Evolutionary conservation across 2,888 invertebrate species (phyloP), one percentile per base, ranked within the genome.

Genomic region (Odontomyia ornata): DNA sequence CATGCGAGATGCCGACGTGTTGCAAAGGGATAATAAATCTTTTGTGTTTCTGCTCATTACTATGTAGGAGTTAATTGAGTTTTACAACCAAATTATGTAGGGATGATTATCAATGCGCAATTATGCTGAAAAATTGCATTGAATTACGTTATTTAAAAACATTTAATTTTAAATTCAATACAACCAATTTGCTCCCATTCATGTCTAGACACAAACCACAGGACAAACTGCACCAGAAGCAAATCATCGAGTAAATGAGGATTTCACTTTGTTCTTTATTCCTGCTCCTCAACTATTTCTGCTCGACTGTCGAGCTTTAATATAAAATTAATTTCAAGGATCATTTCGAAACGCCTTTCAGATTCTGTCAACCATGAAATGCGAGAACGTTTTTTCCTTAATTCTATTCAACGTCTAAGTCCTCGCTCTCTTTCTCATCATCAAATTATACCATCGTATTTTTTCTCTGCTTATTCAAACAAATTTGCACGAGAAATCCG

Each of bases 401-500:
- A 28, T 28, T 13, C n/a, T 28, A 64, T 57, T 57, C 21, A n/a
- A 18, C 1, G 23, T 30, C 13, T 15, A 13, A 2, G 11, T n/a
- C 28, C 27, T 47, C 47, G 15, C 43, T 69, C 23, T 30, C 27
- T 5, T 69, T 11, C 36, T 72, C 7, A 4, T 9, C 23, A 56
- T 57, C 28, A 57, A 57, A 73, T 36, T 36, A 52, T 67, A n/a
- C 21, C 43, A 18, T 60, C 36, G 18, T n/a, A 23, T 52, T 18
- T 36, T 57, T 73, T 57, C 36, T 57, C 36, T 13, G 15, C 56
- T 69, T 30, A 46, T 11, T 69, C 69, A 60, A 73, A 73, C 60
- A 73, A 73, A 73, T 73, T 73, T 60, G 60, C 25, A 73, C 73
- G 56, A 73, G 30, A 60, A 60, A 73, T 73, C 73, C 60, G 52